These are phyloP conservation scores for Distichodus sexfasciatus DNA, from an alignment of 2,797 vertebrate genomes.

Conservation along the genomic window DNA sequence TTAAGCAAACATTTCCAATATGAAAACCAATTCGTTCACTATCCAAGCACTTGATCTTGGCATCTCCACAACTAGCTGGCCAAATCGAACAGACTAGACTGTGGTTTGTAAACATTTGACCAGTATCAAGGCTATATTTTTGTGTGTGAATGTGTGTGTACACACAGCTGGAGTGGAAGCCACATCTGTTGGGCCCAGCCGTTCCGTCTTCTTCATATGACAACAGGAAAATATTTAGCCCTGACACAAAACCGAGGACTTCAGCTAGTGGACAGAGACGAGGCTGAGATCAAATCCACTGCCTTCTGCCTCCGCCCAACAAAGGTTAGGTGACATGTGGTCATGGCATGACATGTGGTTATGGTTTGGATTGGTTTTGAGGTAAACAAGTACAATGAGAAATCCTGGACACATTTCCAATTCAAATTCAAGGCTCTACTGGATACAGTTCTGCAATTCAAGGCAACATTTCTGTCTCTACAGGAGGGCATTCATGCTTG, in stretches of 20 bases:
- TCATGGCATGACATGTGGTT: background rate
- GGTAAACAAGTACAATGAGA: no score
- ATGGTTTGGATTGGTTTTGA: background rate
- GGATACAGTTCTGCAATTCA: no score
- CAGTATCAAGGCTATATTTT: background rate
- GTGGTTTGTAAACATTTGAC: constrained; percentile 5
- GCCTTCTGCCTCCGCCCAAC: constrained; percentile 90
- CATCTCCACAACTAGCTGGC: no score
- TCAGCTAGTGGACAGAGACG: constrained; percentile 83
- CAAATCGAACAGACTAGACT: no score
- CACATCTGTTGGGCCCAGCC: constrained; percentile 90
- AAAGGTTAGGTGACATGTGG: constrained; percentile 74
- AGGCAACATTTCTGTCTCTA: background rate
- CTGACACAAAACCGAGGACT: constrained; percentile 84
- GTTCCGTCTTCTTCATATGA: constrained; percentile 88
- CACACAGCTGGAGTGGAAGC: constrained; percentile 88
- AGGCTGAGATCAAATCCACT: constrained; percentile 84
- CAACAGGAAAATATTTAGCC: constrained; percentile 88
- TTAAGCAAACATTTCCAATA: no score
- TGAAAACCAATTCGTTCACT: no score
- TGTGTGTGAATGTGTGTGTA: background rate
- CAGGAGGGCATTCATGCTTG: constrained; percentile 75
- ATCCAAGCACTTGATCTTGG: no score
- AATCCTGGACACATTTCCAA: no score
- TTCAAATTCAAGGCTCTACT: no score